These are phyloP conservation scores for Mantis religiosa DNA, from an alignment of 2,888 invertebrate species.

Conservation along the genomic window DNA sequence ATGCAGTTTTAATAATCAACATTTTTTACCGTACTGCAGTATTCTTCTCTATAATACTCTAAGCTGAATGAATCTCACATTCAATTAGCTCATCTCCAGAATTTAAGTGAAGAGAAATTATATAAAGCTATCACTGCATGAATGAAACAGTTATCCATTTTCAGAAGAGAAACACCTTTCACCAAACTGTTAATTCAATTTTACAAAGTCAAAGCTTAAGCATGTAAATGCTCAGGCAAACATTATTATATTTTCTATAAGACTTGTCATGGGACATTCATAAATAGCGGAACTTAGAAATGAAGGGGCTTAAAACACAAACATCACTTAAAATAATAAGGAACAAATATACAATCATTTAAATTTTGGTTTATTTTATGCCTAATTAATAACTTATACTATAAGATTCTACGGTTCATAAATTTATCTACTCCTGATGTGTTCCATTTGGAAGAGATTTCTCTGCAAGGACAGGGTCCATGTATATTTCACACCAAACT, in stretches of 20 bases:
- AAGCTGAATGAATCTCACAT: not conserved
- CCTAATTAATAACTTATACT: not conserved
- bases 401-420: not conserved
- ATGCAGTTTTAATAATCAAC: not conserved
- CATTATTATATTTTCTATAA: not conserved
- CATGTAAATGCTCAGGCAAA: not conserved
- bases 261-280: not conserved
- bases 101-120: not conserved
- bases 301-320: not conserved
- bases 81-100: not conserved
- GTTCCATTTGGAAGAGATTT: conserved; percentile 3
- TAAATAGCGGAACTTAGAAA: not conserved
- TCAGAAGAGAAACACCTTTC: not conserved
- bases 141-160: not conserved
- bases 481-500: conserved; percentile 66
- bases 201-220: not conserved
- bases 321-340: not conserved
- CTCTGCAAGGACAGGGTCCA: conserved; percentile 29
- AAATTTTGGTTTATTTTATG: not conserved
- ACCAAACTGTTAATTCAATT: not conserved
- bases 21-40: not conserved
- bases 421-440: not conserved
- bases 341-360: not conserved
- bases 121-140: not conserved
- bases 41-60: not conserved